phyloP scores from a whole-genome alignment of 2,797 vertebrate genomes.

The Cirrhinus mrigala region DNA sequence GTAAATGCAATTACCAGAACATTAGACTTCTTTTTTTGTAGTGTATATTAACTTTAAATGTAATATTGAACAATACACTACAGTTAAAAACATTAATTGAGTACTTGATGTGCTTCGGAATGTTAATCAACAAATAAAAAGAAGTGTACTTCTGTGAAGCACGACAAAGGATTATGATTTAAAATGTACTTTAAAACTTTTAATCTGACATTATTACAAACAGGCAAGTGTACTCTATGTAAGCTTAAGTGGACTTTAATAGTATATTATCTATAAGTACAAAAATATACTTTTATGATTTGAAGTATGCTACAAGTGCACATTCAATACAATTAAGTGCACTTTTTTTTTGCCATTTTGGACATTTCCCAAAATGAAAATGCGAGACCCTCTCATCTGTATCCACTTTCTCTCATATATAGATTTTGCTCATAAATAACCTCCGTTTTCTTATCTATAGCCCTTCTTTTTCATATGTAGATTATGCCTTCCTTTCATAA shows the following conservation, averaged over 20 bases:
- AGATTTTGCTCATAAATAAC: too few species aligned
- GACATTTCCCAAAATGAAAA: background rate
- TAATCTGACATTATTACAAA: background rate
- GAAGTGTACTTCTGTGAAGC: background rate
- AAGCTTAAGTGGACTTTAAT: background rate
- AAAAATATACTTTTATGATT: background rate
- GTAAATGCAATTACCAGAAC: background rate
- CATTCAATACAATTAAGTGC: background rate
- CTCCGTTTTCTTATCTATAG: too few species aligned
- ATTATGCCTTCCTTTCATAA: too few species aligned
- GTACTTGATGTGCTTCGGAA: background rate
- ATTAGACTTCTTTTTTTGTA: background rate
- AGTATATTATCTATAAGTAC: background rate
- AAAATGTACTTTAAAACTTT: background rate
- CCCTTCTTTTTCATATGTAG: too few species aligned
- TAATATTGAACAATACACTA: background rate
- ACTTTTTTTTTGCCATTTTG: background rate
- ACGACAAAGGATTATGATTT: background rate
- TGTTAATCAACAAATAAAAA: background rate
- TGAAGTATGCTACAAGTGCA: background rate
- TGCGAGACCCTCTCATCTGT: background rate
- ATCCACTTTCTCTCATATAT: too few species aligned
- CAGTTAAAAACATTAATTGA: background rate
- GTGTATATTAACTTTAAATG: background rate
- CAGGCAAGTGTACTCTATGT: background rate